Percentiles rank a stretch among this genome's conserved stretches.
These are phyloP conservation scores for Troides aeacus DNA, from an alignment of 2,888 invertebrate species.

Conservation along the genomic window DNA sequence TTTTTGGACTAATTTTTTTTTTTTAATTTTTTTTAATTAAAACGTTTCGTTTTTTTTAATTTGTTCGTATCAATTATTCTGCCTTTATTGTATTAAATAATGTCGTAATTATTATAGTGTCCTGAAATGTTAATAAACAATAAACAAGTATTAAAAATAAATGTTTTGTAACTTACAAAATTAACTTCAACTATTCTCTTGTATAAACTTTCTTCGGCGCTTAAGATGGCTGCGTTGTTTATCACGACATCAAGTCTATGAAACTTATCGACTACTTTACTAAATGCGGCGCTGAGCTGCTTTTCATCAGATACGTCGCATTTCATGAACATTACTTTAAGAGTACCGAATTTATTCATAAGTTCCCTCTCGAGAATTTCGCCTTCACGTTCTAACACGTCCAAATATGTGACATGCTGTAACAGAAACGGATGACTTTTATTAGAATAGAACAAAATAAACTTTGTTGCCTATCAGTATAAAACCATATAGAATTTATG, in stretches of 20 bases:
- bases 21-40: too few relatives aligned
- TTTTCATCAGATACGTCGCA: conserved; percentile 63
- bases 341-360: conserved; percentile 59
- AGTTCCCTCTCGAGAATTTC: conserved; percentile 57
- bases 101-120: too few relatives aligned
- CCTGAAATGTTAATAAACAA: too few relatives aligned
- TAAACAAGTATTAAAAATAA: background rate
- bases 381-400: conserved; percentile 61
- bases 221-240: conserved; percentile 63
- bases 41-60: too few relatives aligned
- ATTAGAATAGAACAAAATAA: too few relatives aligned
- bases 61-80: too few relatives aligned
- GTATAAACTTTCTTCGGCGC: conserved; percentile 43
- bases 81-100: too few relatives aligned
- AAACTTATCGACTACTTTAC: conserved; percentile 63
- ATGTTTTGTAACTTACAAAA: conserved; percentile 53
- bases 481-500: too few relatives aligned
- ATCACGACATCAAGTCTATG: conserved; percentile 62
- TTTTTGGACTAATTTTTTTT: too few relatives aligned
- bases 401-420: conserved; percentile 69
- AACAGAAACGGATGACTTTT: conserved; percentile 35
- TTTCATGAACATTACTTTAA: conserved; percentile 70
- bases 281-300: conserved; percentile 57
- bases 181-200: conserved; percentile 64
- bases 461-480: too few relatives aligned